A percentile compares a stretch with the other conserved stretches of the same genome.
Conservation (phyloP, 2,797 vertebrate species). For the Macroramphosus scolopax region DNA sequence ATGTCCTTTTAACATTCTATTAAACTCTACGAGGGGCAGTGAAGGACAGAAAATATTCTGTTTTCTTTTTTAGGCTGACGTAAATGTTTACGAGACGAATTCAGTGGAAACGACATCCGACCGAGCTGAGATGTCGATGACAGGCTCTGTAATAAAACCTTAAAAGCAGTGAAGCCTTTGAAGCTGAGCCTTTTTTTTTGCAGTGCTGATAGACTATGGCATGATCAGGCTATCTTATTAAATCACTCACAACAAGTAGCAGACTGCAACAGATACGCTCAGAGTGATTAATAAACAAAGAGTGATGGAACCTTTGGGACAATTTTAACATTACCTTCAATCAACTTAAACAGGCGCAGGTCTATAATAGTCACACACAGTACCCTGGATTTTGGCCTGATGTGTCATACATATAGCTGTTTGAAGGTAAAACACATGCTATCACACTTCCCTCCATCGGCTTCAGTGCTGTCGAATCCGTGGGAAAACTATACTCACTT, state of each 20-base stretch:
- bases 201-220: conserved; percentile 31
- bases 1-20: conserved; percentile 17
- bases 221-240: conserved; percentile 33
- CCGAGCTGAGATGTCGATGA: conserved; percentile 42
- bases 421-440: too few species aligned
- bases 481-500: conserved; percentile 17
- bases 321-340: conserved; percentile 34
- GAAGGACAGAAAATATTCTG: conserved; percentile 12
- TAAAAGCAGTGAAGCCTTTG: not conserved
- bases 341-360: conserved; percentile 25
- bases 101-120: conserved; percentile 36
- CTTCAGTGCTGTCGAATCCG: not conserved
- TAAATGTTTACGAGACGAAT: conserved; percentile 38
- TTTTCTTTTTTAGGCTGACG: conserved; percentile 7
- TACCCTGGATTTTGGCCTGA: too few species aligned
- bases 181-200: conserved; percentile 2
- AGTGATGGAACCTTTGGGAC: too few species aligned
- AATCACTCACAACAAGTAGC: conserved; percentile 16
- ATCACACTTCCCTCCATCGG: too few species aligned
- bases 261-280: conserved; percentile 21
- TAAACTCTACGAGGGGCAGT: conserved; percentile 21
- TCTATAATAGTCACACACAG: conserved; percentile 10
- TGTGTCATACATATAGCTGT: too few species aligned
- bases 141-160: conserved; percentile 31
- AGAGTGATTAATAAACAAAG: conserved; percentile 37